Base-by-base conservation (phyloP, 2,113 vertebrate species). In the Dicrurus megarhynchus region DNA sequence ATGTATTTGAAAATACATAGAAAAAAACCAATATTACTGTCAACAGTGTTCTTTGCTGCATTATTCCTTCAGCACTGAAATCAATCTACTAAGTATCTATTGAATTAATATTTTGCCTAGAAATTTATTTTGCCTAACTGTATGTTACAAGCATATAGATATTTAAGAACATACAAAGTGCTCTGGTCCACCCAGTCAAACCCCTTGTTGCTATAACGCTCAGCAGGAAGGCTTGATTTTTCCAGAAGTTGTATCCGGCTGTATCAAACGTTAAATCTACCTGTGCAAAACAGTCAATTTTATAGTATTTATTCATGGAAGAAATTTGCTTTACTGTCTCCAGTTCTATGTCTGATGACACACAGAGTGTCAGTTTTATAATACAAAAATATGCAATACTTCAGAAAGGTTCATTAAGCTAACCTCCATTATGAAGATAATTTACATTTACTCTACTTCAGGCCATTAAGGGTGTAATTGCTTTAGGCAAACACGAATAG, bases 351-450 rank as follows among this genome's bases (percentile, higher is more conserved):
- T 90, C 53, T 94, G 90, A 94, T 94, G 90, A 91, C 65, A 94
- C n/a, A 84, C 13, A 70, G 37, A 59, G 26, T 84, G 68, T 57
- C 61, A 86, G 53, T 52, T 91, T 93, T 74, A 27, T 87, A 94
- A 87, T 65, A 89, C 33, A 91, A 95, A 95, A 85, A 91, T 81
- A 89, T 57, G 67, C 77, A 95, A 74, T 78, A 76, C 50, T 88
- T 97, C 60, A 79, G 80, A 95, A 92, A 92, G 53, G 35, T 90
- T 96, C 84, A 91, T 97, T 97, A 96, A 96, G 53, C 53, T 79
- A 93, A 93, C 63, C 17, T 93, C 64, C 49, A 24, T 74, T 88
- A 91, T 22, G 47, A 85, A 79, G 37, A 63, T 59, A 92, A 93
- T 95, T 96, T 97, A 84, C 78, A 93, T 90, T 97, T 94, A 73